phyloP scores from a whole-genome alignment of 2,888 invertebrate genomes.

The Drosophila formosana region DNA sequence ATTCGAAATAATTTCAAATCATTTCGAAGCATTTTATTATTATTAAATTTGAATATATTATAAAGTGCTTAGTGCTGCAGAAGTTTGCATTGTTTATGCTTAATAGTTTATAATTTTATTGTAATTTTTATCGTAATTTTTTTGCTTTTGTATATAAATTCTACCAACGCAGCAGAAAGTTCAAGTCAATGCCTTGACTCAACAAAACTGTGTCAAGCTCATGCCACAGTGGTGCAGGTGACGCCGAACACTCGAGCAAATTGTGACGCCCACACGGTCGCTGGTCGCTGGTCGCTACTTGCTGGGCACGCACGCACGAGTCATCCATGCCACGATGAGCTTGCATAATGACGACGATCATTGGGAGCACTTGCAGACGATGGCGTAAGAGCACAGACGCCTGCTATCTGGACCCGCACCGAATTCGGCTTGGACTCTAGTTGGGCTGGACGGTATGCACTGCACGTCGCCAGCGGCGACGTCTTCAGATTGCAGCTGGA shows the following conservation, averaged over 20 bases:
- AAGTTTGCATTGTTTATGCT: conserved; percentile 33
- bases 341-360: conserved; percentile 42
- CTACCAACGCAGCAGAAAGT: conserved; percentile 82
- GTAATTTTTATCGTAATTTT: conserved; percentile 78
- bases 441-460: conserved; percentile 7
- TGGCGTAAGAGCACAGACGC: conserved; percentile 69
- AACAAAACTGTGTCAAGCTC: conserved; percentile 64
- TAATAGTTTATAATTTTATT: conserved; percentile 66
- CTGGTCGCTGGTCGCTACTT: not conserved
- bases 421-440: conserved; percentile 53
- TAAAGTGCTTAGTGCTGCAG: conserved; percentile 57
- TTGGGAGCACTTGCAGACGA: conserved; percentile 40
- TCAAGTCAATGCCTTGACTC: conserved; percentile 68
- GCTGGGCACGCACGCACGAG: conserved; percentile 59
- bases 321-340: conserved; percentile 20
- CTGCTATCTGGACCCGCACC: conserved; percentile 71
- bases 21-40: conserved; percentile 40
- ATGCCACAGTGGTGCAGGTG: conserved; percentile 62
- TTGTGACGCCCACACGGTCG: conserved; percentile 8
- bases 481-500: conserved; percentile 68
- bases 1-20: conserved; percentile 5
- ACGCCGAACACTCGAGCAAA: conserved; percentile 8
- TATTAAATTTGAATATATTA: conserved; percentile 40
- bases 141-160: conserved; percentile 83
- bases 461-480: conserved; percentile 61